These are phyloP conservation scores for Seira sanloemensis DNA, from an alignment of 2,888 invertebrate species.

Conservation along the genomic window DNA sequence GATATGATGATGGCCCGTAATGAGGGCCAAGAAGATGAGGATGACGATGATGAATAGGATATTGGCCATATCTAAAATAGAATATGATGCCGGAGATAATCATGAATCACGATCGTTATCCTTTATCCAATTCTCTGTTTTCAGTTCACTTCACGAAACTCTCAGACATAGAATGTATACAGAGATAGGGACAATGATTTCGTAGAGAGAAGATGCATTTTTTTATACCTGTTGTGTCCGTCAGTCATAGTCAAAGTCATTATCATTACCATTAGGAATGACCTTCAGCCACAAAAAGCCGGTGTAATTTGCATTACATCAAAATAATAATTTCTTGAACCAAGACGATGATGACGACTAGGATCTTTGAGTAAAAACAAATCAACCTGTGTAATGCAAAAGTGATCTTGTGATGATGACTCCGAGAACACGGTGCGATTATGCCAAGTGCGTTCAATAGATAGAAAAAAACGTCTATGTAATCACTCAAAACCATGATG, in stretches of 20 bases:
- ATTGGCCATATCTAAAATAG: not conserved
- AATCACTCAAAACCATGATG: not conserved
- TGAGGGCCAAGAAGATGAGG: no score
- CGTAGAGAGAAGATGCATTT: not conserved
- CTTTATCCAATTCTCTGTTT: not conserved
- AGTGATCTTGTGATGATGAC: not conserved
- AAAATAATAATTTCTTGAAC: constrained; percentile 24
- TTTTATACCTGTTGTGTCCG: constrained; percentile 10
- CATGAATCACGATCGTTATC: not conserved
- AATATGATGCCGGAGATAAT: not conserved
- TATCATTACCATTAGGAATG: constrained; percentile 55
- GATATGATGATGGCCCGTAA: not conserved
- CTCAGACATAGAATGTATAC: no score
- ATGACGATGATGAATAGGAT: no score
- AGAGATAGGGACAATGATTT: not conserved
- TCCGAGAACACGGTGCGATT: not conserved
- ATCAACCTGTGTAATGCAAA: not conserved
- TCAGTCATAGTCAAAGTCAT: constrained; percentile 47
- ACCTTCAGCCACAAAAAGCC: constrained; percentile 59
- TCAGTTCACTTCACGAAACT: not conserved
- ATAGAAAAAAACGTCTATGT: not conserved
- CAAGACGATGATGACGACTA: constrained; percentile 22
- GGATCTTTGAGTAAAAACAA: not conserved
- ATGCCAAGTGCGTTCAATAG: not conserved
- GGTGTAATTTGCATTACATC: constrained; percentile 56